Percentiles rank a stretch among this genome's conserved stretches.
Evolutionary conservation across 2,888 invertebrate genomes (phyloP).

Genomic region (Trypoxylon attenuatum): DNA sequence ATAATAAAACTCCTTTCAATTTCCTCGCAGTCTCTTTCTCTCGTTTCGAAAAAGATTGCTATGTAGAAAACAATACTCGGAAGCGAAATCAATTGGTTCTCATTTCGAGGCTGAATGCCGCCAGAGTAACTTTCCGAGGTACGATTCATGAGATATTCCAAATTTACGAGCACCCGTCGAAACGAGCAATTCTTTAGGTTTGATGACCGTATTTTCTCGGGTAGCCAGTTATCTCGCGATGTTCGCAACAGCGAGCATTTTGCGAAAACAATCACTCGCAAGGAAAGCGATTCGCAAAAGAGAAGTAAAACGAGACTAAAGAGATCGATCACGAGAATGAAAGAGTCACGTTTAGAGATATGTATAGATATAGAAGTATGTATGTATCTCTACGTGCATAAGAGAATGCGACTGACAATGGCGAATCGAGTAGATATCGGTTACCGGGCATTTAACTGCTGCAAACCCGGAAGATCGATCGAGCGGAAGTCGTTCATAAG

Average conservation of each 20-base stretch:
- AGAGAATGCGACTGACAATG: conserved; percentile 24
- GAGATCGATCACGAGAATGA: not conserved
- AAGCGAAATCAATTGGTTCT: conserved; percentile 1
- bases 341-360: not conserved
- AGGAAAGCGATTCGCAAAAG: too few relatives aligned
- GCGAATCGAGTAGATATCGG: conserved; percentile 32
- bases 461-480: conserved; percentile 57
- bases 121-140: not conserved
- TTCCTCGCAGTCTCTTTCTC: too few relatives aligned
- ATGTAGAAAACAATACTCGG: conserved; percentile 5
- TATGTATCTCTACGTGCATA: not conserved
- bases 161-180: not conserved
- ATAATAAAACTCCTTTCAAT: too few relatives aligned
- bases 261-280: not conserved
- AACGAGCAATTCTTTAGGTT: not conserved
- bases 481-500: conserved; percentile 50
- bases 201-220: too few relatives aligned
- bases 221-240: not conserved
- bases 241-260: not conserved
- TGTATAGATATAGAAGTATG: not conserved
- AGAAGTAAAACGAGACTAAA: too few relatives aligned
- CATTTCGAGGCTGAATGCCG: conserved; percentile 1
- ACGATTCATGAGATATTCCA: not conserved
- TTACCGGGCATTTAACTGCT: conserved; percentile 38
- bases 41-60: too few relatives aligned